Base-by-base conservation (phyloP, 2,888 invertebrate species). In the Odontothrips loti region DNA sequence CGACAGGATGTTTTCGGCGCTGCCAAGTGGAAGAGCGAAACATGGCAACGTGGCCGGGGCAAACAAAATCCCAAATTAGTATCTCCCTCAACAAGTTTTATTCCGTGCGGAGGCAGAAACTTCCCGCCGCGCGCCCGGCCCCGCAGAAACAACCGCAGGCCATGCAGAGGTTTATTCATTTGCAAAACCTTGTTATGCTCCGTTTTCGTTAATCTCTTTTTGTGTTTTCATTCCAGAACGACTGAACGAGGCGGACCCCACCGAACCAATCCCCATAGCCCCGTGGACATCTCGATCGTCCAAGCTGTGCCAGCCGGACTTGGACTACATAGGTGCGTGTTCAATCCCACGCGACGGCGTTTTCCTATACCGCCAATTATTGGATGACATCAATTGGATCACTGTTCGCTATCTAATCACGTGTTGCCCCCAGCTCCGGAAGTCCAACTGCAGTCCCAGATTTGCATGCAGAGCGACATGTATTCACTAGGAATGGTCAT, bases 401-500 rank as follows among this genome's bases (percentile, higher is more conserved):
- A n/a, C n/a, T n/a, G n/a, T n/a, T n/a, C n/a, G n/a, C n/a, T n/a
- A n/a, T n/a, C n/a, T n/a, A n/a, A n/a, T n/a, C n/a, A n/a, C n/a
- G n/a, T n/a, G n/a, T n/a, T n/a, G n/a, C n/a, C n/a, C 85, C 1
- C 90, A 93, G 98, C 99, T 81, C 99, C 99, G 0, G 99, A 99
- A 90, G 93, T 95, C 79, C 97, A 98, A 88, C 91, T 92, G 47
- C 92, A 91, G 85, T 94, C 95, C 47, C 90, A 91, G 80, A 95
- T 94, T 89, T 95, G 94, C 86, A 93, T 95, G 81, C 90, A 95
- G 79, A 97, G 97, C 85, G 99, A 99, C 88, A 98, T 99, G 94
- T 99, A 95, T 88, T 97, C 98, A 0, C 89, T 99, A 84, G 99
- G 98, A 27, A 93, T 99, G 91, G 93, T 97, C 81, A 93, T 99